Evolutionary conservation across 2,888 invertebrate genomes (phyloP), one percentile per base, ranked within the genome.

Genomic region (Syrista parreyssii): DNA sequence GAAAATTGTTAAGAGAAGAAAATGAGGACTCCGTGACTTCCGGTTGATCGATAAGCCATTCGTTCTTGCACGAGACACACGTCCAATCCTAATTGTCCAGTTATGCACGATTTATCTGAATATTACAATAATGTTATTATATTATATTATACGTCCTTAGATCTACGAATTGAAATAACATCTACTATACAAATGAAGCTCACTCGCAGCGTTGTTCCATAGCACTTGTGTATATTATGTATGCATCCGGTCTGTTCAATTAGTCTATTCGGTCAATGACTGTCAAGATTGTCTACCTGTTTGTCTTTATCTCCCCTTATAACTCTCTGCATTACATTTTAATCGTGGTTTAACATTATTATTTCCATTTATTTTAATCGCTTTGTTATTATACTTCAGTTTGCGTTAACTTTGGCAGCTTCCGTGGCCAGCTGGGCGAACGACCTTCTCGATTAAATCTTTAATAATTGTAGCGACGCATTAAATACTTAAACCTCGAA

Each of bases 171-270:
- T 32, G 71, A 69, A 69, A 32, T 69, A 69, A 69, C 32, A 32
- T 69, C 71, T 69, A 69, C 71, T 69, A 32, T 87, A 82, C 87
- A 87, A 87, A 84, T 82, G 78, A 86, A 85, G 84, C 84, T 86
- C 83, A 73, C 78, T 78, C 76, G 30, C 73, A 76, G 76, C 68
- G 76, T 73, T 78, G 73, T 71, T 73, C 68, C 74, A 68, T 76
- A 78, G 78, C 78, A 78, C 78, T 78, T 74, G 75, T 36, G 23
- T 33, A 40, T 40, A 40, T 40, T 0, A 23, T 40, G 23, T 23
- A 40, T 6, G 40, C 40, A 40, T 40, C 40, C 40, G 23, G 23
- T 40, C 40, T 15, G 23, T 40, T 40, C 6, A 40, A 40, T 40
- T 40, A 40, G 6, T 40, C 23, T 40, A 40, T 15, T 23, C 40